A percentile compares a stretch with the other conserved stretches of the same genome.
These are phyloP conservation scores for Hozukius guyotensis DNA, from an alignment of 2,797 vertebrate species.

Conservation along the genomic window DNA sequence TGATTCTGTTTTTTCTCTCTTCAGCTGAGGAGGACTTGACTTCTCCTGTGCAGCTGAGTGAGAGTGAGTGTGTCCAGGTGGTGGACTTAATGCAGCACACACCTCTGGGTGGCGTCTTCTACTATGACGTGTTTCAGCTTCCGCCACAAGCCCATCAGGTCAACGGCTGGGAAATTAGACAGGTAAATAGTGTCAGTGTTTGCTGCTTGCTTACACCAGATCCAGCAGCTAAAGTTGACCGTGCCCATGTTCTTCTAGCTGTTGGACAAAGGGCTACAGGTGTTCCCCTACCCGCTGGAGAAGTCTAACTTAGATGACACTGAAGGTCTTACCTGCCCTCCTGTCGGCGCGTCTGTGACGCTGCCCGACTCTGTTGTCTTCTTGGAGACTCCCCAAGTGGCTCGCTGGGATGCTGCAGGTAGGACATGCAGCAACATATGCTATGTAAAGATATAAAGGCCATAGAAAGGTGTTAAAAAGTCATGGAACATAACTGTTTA, in stretches of 20 bases:
- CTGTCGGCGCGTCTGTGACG: constrained; percentile 79
- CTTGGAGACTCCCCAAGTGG: constrained; percentile 85
- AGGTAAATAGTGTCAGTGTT: constrained; percentile 74
- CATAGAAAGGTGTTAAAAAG: neutral
- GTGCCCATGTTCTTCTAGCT: constrained; percentile 73
- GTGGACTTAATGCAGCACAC: constrained; percentile 86
- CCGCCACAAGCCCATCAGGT: constrained; percentile 82
- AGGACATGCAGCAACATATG: neutral
- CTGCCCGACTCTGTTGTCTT: constrained; percentile 82
- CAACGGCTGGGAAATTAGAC: constrained; percentile 86
- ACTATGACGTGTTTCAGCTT: constrained; percentile 83
- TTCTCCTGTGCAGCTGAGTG: neutral
- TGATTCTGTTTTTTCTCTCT: neutral
- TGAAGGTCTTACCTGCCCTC: constrained; percentile 21
- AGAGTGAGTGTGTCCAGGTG: constrained; percentile 23
- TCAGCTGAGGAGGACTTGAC: constrained; percentile 41
- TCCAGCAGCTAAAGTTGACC: neutral
- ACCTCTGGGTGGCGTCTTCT: constrained; percentile 89
- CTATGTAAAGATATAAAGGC: neutral
- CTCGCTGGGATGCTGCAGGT: constrained; percentile 89
- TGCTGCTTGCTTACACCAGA: neutral
- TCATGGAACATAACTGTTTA: neutral
- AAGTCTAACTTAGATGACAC: constrained; percentile 56
- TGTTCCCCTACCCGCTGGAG: constrained; percentile 77
- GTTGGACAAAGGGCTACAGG: constrained; percentile 77